Evolutionary conservation across 1,140 invertebrate species (phyloP).

Genomic region (Trigoniulus corallinus): DNA sequence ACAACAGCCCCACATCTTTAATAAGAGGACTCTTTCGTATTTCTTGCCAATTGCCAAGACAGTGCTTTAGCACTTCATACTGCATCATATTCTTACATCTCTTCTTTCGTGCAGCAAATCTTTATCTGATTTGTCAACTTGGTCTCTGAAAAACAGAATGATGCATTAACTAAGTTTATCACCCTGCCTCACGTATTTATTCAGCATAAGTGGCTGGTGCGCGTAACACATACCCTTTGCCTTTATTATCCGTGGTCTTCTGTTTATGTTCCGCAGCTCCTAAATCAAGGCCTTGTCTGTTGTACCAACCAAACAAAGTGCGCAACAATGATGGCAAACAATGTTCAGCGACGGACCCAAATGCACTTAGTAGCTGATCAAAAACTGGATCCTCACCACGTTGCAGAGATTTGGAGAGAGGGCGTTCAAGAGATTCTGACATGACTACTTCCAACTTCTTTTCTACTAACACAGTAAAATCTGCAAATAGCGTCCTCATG

Average conservation of each 20-base stretch:
- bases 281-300: slow-evolving; percentile 53
- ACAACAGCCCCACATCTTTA: too few relatives aligned
- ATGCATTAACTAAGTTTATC: too few relatives aligned
- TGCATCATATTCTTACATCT: too few relatives aligned
- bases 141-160: slow-evolving; percentile 4
- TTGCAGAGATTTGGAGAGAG: slow-evolving; percentile 80
- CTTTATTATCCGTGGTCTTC: slow-evolving; percentile 11
- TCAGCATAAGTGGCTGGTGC: too few relatives aligned
- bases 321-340: slow-evolving; percentile 86
- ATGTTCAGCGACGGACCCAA: slow-evolving; percentile 89
- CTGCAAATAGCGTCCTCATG: slow-evolving; percentile 80
- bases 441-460: slow-evolving; percentile 91
- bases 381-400: slow-evolving; percentile 86
- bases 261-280: slow-evolving; percentile 18
- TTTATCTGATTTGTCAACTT: slow-evolving; percentile 31
- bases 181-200: too few relatives aligned
- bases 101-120: slow-evolving; percentile 61
- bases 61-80: too few relatives aligned
- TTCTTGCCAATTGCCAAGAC: too few relatives aligned
- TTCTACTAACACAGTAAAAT: slow-evolving; percentile 82
- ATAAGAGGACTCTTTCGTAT: too few relatives aligned
- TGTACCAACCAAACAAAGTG: slow-evolving; percentile 93
- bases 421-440: slow-evolving; percentile 72
- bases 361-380: slow-evolving; percentile 82
- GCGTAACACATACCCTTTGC: slow-evolving; percentile 20